These are phyloP conservation scores for Anoura caudifer DNA, from an alignment of 2,113 vertebrate species.

Conservation along the genomic window DNA sequence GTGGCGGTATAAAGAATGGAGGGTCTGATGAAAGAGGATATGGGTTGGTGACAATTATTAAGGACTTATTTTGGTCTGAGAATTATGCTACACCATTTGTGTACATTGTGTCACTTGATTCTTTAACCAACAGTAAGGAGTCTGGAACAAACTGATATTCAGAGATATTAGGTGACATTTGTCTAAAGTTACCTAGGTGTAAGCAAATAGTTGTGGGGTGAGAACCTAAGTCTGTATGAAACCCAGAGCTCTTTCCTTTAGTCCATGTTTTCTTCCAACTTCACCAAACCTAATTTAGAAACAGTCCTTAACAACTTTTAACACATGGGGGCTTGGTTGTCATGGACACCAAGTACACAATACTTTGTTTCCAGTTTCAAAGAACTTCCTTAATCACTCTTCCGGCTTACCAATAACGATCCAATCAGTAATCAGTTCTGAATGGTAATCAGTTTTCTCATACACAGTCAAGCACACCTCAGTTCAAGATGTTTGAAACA, in stretches of 20 bases:
- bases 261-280: not conserved
- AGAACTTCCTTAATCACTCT: not conserved
- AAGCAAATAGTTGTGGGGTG: not conserved
- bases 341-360: not conserved
- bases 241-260: not conserved
- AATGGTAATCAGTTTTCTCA: not conserved
- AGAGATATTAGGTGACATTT: not conserved
- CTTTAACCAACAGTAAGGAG: not conserved
- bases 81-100: not conserved
- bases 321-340: not conserved
- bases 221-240: not conserved
- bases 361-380: not conserved
- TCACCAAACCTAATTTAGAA: not conserved
- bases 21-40: not conserved
- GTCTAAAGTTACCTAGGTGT: not conserved
- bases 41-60: not conserved
- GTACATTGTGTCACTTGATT: not conserved
- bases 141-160: not conserved
- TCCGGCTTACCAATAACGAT: not conserved
- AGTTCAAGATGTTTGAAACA: not conserved
- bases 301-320: not conserved
- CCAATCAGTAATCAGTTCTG: not conserved
- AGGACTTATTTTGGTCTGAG: not conserved
- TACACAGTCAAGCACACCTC: not conserved
- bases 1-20: fast-evolving